Percentiles rank a stretch among this genome's conserved stretches.
Conservation (phyloP, 1,140 invertebrate species). For the Drosophila insularis region DNA sequence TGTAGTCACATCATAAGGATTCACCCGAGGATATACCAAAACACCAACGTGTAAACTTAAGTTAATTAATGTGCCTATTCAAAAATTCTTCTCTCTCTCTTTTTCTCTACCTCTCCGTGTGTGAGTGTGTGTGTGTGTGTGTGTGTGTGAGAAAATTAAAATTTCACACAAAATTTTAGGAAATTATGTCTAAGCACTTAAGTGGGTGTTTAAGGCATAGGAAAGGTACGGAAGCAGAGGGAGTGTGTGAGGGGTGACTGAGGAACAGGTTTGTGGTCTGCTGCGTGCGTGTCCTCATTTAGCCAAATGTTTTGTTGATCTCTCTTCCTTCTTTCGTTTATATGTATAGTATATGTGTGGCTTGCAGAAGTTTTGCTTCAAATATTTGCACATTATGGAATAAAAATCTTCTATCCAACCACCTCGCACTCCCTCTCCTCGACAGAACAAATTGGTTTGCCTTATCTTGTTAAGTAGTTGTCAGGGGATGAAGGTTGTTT, state of each 20-base stretch:
- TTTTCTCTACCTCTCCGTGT: slow-evolving; percentile 4
- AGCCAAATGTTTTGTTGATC: slow-evolving; percentile 14
- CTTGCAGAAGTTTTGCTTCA: not conserved
- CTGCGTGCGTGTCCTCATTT: slow-evolving; percentile 13
- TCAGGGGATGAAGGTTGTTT: slow-evolving; percentile 1
- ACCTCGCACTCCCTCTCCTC: not conserved
- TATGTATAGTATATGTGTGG: slow-evolving; percentile 21
- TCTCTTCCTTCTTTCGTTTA: slow-evolving; percentile 17
- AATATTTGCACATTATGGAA: slow-evolving; percentile 10
- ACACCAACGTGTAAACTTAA: slow-evolving; percentile 59
- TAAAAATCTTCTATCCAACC: not conserved
- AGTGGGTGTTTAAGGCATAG: slow-evolving; percentile 44
- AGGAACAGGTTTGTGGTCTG: not conserved
- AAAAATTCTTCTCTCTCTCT: slow-evolving; percentile 28
- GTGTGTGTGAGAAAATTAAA: slow-evolving; percentile 44
- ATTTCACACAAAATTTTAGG: slow-evolving; percentile 38
- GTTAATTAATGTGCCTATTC: slow-evolving; percentile 65
- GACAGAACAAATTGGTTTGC: not conserved
- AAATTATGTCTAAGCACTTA: slow-evolving; percentile 43
- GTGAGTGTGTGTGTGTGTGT: slow-evolving; percentile 23
- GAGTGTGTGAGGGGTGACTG: not conserved
- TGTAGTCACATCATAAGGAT: slow-evolving; percentile 53
- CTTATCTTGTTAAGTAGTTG: slow-evolving; percentile 11
- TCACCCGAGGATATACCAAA: slow-evolving; percentile 37
- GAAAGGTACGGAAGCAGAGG: not conserved